Percentiles rank a stretch among this genome's conserved stretches.
These are phyloP conservation scores for Lepidocyrtoides sp. DNA, from an alignment of 2,888 invertebrate species.

Conservation along the genomic window DNA sequence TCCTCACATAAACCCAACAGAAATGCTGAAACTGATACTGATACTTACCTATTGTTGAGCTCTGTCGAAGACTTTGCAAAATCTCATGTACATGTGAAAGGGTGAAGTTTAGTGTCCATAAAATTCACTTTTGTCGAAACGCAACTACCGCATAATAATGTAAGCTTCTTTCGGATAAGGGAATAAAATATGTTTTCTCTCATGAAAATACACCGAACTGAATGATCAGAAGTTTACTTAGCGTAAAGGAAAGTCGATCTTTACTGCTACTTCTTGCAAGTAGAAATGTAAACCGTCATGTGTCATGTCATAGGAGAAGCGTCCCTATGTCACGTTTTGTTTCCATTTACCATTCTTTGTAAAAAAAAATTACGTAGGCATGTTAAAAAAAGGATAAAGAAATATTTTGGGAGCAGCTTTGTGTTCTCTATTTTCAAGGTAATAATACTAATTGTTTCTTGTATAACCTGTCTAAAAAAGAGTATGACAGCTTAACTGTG, in stretches of 20 bases:
- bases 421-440: too few relatives aligned
- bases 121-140: constrained; percentile 11
- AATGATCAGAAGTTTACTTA: background rate
- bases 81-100: constrained; percentile 25
- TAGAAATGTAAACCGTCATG: background rate
- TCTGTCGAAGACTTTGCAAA: constrained; percentile 20
- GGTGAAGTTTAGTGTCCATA: constrained; percentile 42
- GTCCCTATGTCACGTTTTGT: background rate
- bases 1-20: background rate
- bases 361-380: too few relatives aligned
- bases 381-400: too few relatives aligned
- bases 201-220: background rate
- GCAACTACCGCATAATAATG: constrained; percentile 7
- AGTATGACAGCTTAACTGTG: too few relatives aligned
- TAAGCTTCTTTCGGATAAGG: background rate
- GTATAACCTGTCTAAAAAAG: too few relatives aligned
- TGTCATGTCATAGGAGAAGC: background rate
- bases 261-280: background rate
- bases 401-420: too few relatives aligned
- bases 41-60: constrained; percentile 27
- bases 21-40: too few relatives aligned
- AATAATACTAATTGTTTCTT: too few relatives aligned
- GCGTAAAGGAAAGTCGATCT: background rate
- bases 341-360: background rate
- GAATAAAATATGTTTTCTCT: background rate